These are phyloP conservation scores for Holocentrus rufus DNA, from an alignment of 2,797 vertebrate species.

Conservation along the genomic window DNA sequence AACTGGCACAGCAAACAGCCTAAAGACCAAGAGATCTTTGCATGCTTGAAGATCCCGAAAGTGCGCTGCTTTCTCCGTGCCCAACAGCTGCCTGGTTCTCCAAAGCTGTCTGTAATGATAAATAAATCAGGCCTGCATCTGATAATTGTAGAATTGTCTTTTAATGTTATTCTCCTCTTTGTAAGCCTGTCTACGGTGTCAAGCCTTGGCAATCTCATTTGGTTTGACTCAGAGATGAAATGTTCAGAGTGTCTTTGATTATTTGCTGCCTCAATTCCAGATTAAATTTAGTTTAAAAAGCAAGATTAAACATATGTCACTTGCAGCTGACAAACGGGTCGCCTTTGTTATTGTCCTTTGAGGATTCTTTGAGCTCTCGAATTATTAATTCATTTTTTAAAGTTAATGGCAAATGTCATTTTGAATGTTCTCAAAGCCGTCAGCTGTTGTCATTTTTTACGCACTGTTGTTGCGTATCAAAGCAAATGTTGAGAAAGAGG, in stretches of 20 bases:
- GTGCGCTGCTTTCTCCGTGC: constrained; percentile 51
- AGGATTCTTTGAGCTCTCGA: constrained; percentile 71
- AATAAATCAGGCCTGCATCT: constrained; percentile 77
- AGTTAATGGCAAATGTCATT: constrained; percentile 78
- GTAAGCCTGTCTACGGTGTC: constrained; percentile 74
- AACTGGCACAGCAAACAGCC: constrained; percentile 64
- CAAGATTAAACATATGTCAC: constrained; percentile 82
- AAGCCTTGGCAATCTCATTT: constrained; percentile 75
- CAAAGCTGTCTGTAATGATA: constrained; percentile 74
- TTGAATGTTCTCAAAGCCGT: constrained; percentile 72
- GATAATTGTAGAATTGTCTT: constrained; percentile 79
- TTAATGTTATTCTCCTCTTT: constrained; percentile 81
- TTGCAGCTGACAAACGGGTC: constrained; percentile 68
- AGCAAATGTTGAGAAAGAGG: constrained; percentile 67
- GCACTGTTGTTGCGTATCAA: constrained; percentile 67
- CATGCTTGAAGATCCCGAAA: constrained; percentile 40
- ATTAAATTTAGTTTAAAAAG: constrained; percentile 78
- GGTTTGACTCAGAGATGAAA: constrained; percentile 78
- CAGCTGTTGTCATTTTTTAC: constrained; percentile 67
- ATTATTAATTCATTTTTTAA: constrained; percentile 77
- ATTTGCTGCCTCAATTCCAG: constrained; percentile 70
- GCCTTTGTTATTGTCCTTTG: constrained; percentile 79
- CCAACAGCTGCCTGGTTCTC: constrained; percentile 59
- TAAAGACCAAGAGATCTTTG: constrained; percentile 43
- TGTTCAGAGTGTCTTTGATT: constrained; percentile 80